A percentile compares a stretch with the other conserved stretches of the same genome.
Evolutionary conservation across 53 echinoderm and acorn worm genomes (phyloP).

Genomic region (Actinopyga echinites): DNA sequence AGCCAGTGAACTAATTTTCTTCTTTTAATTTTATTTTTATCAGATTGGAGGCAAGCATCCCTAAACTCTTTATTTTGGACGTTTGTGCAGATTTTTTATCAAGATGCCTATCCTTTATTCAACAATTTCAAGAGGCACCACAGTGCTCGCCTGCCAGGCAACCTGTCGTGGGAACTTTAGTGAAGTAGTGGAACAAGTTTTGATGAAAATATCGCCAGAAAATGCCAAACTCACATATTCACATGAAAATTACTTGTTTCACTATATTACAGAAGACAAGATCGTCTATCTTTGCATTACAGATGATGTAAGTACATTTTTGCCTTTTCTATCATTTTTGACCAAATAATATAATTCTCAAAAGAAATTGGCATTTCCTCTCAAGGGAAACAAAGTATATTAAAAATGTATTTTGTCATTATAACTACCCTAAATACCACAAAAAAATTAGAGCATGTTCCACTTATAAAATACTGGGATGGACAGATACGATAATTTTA

Average conservation of each 20-base stretch:
- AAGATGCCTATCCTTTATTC: conserved; percentile 87
- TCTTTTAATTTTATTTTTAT: no score
- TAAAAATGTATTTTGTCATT: not conserved
- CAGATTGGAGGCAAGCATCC: no score
- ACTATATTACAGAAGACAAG: conserved; percentile 89
- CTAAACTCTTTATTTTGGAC: no score
- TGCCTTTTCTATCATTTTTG: not conserved
- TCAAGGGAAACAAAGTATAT: not conserved
- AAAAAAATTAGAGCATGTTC: no score
- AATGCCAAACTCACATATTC: conserved; percentile 98
- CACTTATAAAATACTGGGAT: no score
- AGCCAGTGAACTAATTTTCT: no score
- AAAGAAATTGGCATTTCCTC: not conserved
- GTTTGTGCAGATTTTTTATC: no score
- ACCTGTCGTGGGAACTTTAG: conserved; percentile 90
- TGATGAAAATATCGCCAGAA: conserved; percentile 87
- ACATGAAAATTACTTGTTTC: conserved; percentile 85
- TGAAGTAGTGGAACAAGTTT: conserved; percentile 89
- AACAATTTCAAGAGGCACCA: conserved; percentile 81
- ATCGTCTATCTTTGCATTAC: conserved; percentile 93
- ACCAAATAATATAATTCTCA: not conserved
- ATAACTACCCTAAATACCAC: no score
- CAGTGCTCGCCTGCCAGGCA: conserved; percentile 82
- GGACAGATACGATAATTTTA: no score
- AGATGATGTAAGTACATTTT: conserved; percentile 86